Evolutionary conservation across 2,113 vertebrate genomes (phyloP).

Genomic region (Dipodomys ordii): DNA sequence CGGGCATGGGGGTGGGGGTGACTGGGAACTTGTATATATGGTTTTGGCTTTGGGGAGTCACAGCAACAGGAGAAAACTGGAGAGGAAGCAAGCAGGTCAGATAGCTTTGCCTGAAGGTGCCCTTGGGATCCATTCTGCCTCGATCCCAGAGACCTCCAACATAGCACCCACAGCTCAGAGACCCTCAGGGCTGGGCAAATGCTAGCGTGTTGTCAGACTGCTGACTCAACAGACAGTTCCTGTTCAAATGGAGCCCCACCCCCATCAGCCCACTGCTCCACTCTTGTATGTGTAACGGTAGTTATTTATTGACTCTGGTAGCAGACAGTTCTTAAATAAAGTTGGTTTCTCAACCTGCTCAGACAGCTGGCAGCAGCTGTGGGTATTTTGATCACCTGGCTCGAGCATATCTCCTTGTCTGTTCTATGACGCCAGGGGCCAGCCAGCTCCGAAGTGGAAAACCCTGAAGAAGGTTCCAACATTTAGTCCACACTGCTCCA

Average conservation of each 20-base stretch:
- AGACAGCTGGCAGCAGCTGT: constrained; percentile 31
- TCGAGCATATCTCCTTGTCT: neutral
- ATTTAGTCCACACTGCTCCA: accelerated
- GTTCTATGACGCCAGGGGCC: neutral
- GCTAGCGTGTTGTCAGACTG: neutral
- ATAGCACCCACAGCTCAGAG: neutral
- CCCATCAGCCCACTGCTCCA: neutral
- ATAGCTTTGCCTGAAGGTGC: neutral
- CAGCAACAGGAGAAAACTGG: neutral
- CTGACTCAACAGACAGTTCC: constrained; percentile 55
- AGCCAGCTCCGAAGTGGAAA: too few species aligned
- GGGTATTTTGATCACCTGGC: neutral
- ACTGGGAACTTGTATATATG: neutral
- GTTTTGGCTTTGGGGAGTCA: constrained; percentile 1
- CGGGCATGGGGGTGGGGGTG: neutral
- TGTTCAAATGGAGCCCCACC: neutral
- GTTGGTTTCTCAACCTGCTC: constrained; percentile 69
- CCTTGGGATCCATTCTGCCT: neutral
- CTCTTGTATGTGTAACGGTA: constrained; percentile 67
- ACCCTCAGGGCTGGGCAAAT: neutral
- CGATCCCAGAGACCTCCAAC: neutral
- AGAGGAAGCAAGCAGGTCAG: neutral
- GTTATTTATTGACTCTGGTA: constrained; percentile 81
- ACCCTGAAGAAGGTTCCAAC: neutral
- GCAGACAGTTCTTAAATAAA: constrained; percentile 86